These are phyloP conservation scores for Cercopithecus mona DNA, from an alignment of 2,113 vertebrate genomes.

Conservation along the genomic window DNA sequence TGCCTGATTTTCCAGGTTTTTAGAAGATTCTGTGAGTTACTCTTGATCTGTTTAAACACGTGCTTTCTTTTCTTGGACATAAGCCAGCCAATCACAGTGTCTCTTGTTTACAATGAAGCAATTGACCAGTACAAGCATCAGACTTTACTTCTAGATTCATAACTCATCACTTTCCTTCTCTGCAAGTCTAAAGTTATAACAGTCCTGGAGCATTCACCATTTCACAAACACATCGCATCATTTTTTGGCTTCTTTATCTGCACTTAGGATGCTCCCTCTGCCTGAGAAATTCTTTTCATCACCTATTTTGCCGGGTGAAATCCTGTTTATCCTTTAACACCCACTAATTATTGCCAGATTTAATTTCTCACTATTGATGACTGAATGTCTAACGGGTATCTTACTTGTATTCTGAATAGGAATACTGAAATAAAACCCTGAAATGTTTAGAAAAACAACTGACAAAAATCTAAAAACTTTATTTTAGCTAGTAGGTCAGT, in stretches of 20 bases:
- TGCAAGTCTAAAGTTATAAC: neutral
- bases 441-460: neutral
- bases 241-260: neutral
- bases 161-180: neutral
- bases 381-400: neutral
- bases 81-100: neutral
- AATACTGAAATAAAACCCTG: neutral
- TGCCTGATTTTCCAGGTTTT: neutral
- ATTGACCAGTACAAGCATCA: neutral
- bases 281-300: neutral
- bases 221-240: neutral
- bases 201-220: neutral
- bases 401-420: neutral
- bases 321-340: neutral
- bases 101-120: neutral
- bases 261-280: neutral
- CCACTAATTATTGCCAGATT: neutral
- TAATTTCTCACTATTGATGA: constrained; percentile 1
- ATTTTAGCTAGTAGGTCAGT: neutral
- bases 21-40: neutral
- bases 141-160: neutral
- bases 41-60: neutral
- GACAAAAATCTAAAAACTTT: neutral
- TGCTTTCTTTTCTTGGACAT: neutral
- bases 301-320: neutral